Evolutionary conservation across 2,888 invertebrate species (phyloP).

Genomic region (Ornithoptera alexandrae): DNA sequence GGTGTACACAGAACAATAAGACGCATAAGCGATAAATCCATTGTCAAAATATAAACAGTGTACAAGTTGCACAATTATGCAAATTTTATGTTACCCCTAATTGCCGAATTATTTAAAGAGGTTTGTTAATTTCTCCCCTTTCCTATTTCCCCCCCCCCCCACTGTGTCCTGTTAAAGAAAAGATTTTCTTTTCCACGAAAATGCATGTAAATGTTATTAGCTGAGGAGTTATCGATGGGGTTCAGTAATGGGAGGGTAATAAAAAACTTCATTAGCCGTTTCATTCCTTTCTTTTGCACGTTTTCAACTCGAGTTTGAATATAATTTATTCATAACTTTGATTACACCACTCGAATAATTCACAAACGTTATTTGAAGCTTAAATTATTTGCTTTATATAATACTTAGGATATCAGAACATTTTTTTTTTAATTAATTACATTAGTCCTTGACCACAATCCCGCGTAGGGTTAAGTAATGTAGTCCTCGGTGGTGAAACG

Average conservation of each 20-base stretch:
- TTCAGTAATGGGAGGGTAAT: constrained; percentile 48
- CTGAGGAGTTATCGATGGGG: constrained; percentile 61
- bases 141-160: constrained; percentile 44
- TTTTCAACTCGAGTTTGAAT: constrained; percentile 11
- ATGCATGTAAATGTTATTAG: constrained; percentile 72
- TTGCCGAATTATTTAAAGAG: constrained; percentile 79
- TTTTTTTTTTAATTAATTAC: background rate
- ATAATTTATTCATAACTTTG: constrained; percentile 28
- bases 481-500: no score
- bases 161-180: constrained; percentile 43
- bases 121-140: constrained; percentile 66
- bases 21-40: constrained; percentile 47
- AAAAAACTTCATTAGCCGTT: constrained; percentile 52
- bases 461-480: no score
- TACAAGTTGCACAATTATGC: constrained; percentile 75
- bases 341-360: constrained; percentile 20
- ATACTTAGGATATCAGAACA: background rate
- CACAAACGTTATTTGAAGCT: background rate
- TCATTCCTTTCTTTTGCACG: constrained; percentile 28
- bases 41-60: constrained; percentile 73
- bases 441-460: no score
- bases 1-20: constrained; percentile 6
- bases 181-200: constrained; percentile 59
- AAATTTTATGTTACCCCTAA: constrained; percentile 78
- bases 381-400: background rate